Base-by-base conservation (phyloP, 2,797 vertebrate genomes). In the Sebastes hubbsi region DNA sequence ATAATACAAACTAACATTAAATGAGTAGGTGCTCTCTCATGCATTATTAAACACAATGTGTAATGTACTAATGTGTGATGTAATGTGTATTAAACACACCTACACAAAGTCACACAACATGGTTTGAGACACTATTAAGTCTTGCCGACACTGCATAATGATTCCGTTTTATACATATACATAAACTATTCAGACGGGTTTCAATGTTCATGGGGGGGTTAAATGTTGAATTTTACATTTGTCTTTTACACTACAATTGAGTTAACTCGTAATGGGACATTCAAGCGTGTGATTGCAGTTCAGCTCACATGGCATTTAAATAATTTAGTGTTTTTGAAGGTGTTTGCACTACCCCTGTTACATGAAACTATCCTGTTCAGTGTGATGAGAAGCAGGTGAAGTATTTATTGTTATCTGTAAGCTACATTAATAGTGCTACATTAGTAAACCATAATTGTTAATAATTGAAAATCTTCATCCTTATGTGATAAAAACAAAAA, bases 301-400 rank as follows among this genome's bases (percentile, higher is more conserved):
- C 68, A 79, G 64, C 72, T 86, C 62, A 86, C 72, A 75, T 56
- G 60, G 69, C 64, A 59, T 78, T 34, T 87, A 32, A 90, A 90
- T 87, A 73, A 90, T 89, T 75, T 11, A 74, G 29, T 34, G 24
- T 67, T 87, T 73, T 85, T 36, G 58, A 67, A 64, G 38, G 82
- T 85, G 60, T 80, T 73, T 71, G 72, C 56, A 52, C 75, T 70
- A 49, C 52, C 64, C 71, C n/a, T 76, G 27, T 55, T 74, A 38
- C 52, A 69, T 69, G 29, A 62, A 83, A 77, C 54, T 42, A 59
- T 49, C 22, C 36, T 67, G 25, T 72, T 78, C n/a, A 14, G 34
- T 13, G 27, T 52, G 10, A 75, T 38, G 52, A 24, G 18, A 30
- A 42, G 55, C 16, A 54, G 58, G 20, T 29, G 14, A 54, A 52